These are phyloP conservation scores for Nothobranchius kuhntae DNA, from an alignment of 2,113 vertebrate genomes.

Conservation along the genomic window DNA sequence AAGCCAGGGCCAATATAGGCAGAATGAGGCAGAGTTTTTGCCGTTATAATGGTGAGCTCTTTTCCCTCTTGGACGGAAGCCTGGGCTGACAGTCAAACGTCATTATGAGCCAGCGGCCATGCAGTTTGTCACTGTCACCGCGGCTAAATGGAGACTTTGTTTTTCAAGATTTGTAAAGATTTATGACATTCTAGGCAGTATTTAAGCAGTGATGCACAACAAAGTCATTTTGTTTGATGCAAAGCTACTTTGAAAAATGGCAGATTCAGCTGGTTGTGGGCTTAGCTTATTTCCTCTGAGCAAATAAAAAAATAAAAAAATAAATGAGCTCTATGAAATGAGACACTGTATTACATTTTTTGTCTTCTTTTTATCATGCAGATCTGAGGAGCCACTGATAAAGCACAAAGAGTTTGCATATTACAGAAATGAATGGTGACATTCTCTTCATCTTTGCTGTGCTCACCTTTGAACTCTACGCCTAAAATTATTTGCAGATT, in stretches of 20 bases:
- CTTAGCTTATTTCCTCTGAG: slow-evolving; percentile 53
- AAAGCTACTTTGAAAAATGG: slow-evolving; percentile 68
- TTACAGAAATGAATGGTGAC: slow-evolving; percentile 50
- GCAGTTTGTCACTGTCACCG: slow-evolving; percentile 77
- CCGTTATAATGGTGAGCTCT: slow-evolving; percentile 52
- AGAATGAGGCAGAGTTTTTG: slow-evolving; percentile 65
- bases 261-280: slow-evolving; percentile 56
- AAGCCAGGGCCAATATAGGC: slow-evolving; percentile 59
- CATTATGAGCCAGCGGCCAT: slow-evolving; percentile 73
- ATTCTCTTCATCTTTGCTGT: slow-evolving; percentile 39
- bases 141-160: slow-evolving; percentile 78
- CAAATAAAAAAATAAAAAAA: slow-evolving; percentile 1
- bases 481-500: slow-evolving; percentile 34
- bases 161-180: slow-evolving; percentile 73
- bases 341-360: slow-evolving; percentile 48
- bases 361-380: slow-evolving; percentile 26
- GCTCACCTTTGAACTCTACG: slow-evolving; percentile 46
- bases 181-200: slow-evolving; percentile 68
- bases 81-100: slow-evolving; percentile 72
- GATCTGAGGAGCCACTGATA: slow-evolving; percentile 44
- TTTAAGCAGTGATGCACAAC: slow-evolving; percentile 71
- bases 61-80: slow-evolving; percentile 61
- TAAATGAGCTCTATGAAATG: slow-evolving; percentile 39
- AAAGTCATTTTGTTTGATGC: slow-evolving; percentile 74
- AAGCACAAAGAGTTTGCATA: slow-evolving; percentile 29